These are phyloP conservation scores for Eretmochelys imbricata DNA, from an alignment of 2,113 vertebrate species.

Conservation along the genomic window DNA sequence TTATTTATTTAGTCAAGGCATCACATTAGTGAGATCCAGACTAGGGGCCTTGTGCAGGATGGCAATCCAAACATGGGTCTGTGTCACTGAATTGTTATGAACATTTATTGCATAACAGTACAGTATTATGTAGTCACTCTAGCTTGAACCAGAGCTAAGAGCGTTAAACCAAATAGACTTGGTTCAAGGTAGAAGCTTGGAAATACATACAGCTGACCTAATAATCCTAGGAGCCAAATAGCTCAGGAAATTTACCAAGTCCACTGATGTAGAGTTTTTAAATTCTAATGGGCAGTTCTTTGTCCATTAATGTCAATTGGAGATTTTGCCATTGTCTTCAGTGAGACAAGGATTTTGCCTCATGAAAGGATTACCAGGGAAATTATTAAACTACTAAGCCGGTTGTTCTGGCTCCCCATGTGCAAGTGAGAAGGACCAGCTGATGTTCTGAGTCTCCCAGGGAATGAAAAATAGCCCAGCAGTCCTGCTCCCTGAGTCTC, in stretches of 20 bases:
- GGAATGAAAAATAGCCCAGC: neutral
- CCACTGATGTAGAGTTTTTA: neutral
- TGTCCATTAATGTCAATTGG: neutral
- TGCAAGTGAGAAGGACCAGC: neutral
- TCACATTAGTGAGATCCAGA: neutral
- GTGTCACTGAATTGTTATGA: neutral
- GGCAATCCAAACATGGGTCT: neutral
- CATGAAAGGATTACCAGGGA: neutral
- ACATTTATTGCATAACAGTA: neutral
- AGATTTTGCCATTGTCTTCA: neutral
- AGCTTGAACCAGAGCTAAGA: neutral
- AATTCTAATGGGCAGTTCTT: neutral
- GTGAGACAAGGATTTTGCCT: neutral
- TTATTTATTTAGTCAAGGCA: slow-evolving; percentile 23
- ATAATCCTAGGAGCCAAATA: neutral
- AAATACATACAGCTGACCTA: neutral
- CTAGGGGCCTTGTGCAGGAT: neutral
- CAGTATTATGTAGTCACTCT: neutral
- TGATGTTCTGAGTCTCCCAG: neutral
- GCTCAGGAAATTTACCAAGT: accelerated
- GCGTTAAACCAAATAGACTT: neutral
- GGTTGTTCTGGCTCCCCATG: neutral
- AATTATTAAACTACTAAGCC: slow-evolving; percentile 5
- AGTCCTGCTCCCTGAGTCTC: neutral
- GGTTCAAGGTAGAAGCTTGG: neutral